Evolutionary conservation across 64 coral and sea anemone species (phyloP), one percentile per base, ranked within the genome.

Genomic region (Stichodactyla helianthus): DNA sequence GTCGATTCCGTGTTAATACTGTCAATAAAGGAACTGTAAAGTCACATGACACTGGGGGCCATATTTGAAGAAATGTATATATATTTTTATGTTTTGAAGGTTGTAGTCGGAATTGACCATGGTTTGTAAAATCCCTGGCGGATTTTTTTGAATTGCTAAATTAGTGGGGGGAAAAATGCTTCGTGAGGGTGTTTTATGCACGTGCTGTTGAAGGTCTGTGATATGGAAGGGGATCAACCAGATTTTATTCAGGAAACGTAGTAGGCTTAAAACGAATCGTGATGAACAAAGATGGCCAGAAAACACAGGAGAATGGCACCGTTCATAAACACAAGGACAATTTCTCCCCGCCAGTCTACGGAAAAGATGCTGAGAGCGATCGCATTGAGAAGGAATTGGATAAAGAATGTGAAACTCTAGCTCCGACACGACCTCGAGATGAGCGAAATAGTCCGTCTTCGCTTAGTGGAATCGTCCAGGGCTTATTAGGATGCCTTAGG

Each of bases 401-500:
- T 11, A 74, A 74, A 74, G 68, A 74, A 10, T 31, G 22, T 74
- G 19, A 9, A 20, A 31, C 25, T 6, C 10, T 31, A 23, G 68
- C n/a, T 10, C 25, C 27, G 25, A 74, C 68, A 31, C 20, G 17
- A 68, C 17, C 25, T 58, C 55, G 14, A 58, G 68, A 23, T 27
- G 68, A 74, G 27, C n/a, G 68, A 52, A 81, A 19, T 81, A 20
- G 51, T 11, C 50, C 78, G 26, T 84, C 59, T 27, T 61, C 91
- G 2, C 71, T 97, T 61, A 84, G 88, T 51, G 91, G 94, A 10
- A 86, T 97, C 51, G 88, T 97, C 84, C 91, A 93, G 31, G 88
- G 94, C 14, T 86, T 97, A 25, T 62, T 97, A 78, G 91, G 94
- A 15, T 97, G 94, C 85, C 82, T 97, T 59, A 88, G 88, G 19